Conservation (phyloP, 2,888 invertebrate genomes). For the Drymonia ruficornis region DNA sequence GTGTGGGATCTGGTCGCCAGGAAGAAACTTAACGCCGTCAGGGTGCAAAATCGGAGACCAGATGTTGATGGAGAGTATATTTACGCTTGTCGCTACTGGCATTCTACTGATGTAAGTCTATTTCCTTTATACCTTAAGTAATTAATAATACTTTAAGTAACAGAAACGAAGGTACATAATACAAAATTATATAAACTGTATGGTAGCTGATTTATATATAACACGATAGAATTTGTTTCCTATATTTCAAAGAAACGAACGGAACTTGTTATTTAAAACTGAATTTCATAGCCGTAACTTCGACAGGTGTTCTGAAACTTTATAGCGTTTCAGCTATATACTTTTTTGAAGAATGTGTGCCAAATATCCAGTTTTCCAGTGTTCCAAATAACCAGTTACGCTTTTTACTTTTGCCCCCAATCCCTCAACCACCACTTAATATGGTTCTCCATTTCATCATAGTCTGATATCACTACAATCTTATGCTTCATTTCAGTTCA, state of each 20-base stretch:
- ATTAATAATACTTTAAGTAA: too few species aligned
- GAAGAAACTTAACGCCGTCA: constrained; percentile 71
- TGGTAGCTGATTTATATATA: background rate
- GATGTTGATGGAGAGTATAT: constrained; percentile 84
- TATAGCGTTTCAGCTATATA: background rate
- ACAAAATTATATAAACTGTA: background rate
- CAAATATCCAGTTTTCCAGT: background rate
- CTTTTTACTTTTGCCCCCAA: too few species aligned
- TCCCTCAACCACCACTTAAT: background rate
- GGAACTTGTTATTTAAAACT: constrained; percentile 3
- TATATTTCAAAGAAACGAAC: background rate
- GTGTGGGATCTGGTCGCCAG: constrained; percentile 83
- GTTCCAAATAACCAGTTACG: background rate
- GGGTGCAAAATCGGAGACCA: constrained; percentile 77
- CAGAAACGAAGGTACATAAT: background rate
- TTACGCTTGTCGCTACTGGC: constrained; percentile 83
- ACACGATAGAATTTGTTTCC: background rate
- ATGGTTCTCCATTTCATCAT: too few species aligned
- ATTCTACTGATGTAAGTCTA: constrained; percentile 55
- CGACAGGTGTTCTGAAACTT: constrained; percentile 3
- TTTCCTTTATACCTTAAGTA: too few species aligned
- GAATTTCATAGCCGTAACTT: constrained; percentile 7
- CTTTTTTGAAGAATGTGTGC: background rate
- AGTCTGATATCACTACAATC: too few species aligned
- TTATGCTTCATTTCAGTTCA: constrained; percentile 58